Conservation (phyloP, 2,797 vertebrate genomes). For the Tenualosa thibaudeaui region DNA sequence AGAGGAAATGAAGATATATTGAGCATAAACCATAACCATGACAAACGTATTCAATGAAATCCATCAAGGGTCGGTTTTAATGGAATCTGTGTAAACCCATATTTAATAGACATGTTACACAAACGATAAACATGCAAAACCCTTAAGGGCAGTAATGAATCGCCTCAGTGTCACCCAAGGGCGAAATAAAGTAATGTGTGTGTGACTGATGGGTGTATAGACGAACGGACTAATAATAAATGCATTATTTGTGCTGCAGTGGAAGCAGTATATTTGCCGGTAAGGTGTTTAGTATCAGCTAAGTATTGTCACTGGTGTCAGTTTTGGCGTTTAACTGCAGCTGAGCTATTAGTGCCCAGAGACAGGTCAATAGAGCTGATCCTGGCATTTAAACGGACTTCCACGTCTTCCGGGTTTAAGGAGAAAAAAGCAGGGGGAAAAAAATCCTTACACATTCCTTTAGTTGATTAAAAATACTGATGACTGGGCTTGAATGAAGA, state of each 20-base stretch:
- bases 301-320: conserved; percentile 42
- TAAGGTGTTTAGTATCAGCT: conserved; percentile 10
- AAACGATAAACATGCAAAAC: conserved; percentile 5
- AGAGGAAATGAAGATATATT: neutral
- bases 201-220: conserved; percentile 19
- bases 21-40: neutral
- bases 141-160: neutral
- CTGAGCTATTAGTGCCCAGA: conserved; percentile 29
- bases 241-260: conserved; percentile 18
- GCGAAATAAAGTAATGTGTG: neutral
- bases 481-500: conserved; percentile 67
- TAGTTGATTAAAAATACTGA: conserved; percentile 76
- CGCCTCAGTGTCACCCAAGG: neutral
- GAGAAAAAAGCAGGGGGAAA: conserved; percentile 53
- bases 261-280: conserved; percentile 15
- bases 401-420: conserved; percentile 50
- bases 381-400: conserved; percentile 60
- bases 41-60: neutral
- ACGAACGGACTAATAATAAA: conserved; percentile 21
- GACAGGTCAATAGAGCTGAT: conserved; percentile 53
- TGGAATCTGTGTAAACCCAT: conserved; percentile 8
- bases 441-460: conserved; percentile 70
- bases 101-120: neutral
- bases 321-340: conserved; percentile 33
- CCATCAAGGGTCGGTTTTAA: neutral